phyloP scores from a whole-genome alignment of 2,113 vertebrate genomes.

The Malurus alboscapulatus region DNA sequence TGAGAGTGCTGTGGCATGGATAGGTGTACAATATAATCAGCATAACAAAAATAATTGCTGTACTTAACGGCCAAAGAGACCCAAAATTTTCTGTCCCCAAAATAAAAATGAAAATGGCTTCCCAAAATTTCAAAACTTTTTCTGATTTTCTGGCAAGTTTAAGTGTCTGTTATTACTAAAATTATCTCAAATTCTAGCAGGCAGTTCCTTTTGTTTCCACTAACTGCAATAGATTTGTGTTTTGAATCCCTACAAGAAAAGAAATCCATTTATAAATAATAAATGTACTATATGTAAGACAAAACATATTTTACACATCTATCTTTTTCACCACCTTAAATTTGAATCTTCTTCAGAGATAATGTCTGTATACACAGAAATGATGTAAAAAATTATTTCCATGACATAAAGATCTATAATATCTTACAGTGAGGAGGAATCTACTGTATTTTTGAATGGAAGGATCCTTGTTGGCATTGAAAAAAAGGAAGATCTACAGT shows the following conservation, averaged over 20 bases:
- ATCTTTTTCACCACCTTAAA: background rate
- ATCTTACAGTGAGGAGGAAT: background rate
- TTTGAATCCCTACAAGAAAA: background rate
- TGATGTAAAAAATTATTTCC: background rate
- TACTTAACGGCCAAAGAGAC: background rate
- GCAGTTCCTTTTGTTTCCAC: background rate
- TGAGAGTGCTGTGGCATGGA: background rate
- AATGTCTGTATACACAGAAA: background rate
- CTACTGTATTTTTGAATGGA: background rate
- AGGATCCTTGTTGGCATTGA: background rate
- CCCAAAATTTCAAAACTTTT: background rate
- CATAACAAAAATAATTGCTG: background rate
- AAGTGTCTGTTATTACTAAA: background rate
- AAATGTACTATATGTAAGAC: background rate
- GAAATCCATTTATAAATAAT: background rate
- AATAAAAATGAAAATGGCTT: background rate
- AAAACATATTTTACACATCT: background rate
- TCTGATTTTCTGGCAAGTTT: background rate
- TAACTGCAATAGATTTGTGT: background rate
- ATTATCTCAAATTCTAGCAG: background rate
- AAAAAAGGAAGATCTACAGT: background rate
- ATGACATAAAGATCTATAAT: background rate
- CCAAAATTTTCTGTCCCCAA: background rate
- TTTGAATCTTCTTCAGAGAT: background rate
- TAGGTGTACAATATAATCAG: background rate